These are phyloP conservation scores for Columba guinea DNA, from an alignment of 2,797 vertebrate species.

Conservation along the genomic window DNA sequence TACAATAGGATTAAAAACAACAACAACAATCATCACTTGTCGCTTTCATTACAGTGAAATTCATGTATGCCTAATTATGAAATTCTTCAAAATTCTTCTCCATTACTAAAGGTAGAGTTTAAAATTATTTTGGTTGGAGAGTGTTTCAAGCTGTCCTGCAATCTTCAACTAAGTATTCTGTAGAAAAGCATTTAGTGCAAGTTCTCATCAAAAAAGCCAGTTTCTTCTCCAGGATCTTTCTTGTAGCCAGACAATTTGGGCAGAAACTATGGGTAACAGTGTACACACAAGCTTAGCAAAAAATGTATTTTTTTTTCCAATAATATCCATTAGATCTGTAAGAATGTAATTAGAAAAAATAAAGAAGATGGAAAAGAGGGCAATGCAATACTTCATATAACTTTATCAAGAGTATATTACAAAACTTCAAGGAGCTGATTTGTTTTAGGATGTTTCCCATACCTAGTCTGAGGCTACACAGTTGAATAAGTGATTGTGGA, in stretches of 20 bases:
- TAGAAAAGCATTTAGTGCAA: background rate
- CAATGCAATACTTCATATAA: background rate
- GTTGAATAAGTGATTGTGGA: background rate
- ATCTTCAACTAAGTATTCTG: background rate
- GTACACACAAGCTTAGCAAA: background rate
- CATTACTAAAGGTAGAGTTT: background rate
- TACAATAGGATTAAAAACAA: background rate
- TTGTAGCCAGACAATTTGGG: background rate
- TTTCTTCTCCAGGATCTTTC: background rate
- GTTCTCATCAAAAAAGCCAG: background rate
- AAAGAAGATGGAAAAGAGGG: background rate
- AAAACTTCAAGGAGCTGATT: background rate
- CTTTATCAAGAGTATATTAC: background rate
- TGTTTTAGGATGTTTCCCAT: background rate
- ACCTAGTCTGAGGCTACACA: background rate
- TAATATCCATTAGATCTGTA: background rate
- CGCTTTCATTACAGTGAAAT: background rate
- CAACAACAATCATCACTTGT: background rate
- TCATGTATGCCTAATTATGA: background rate
- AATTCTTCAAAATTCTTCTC: background rate
- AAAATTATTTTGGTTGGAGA: background rate
- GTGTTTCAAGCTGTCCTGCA: background rate
- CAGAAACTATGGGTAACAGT: background rate
- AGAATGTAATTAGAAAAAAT: background rate
- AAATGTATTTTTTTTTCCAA: background rate